Percentiles rank a stretch among this genome's conserved stretches.
phyloP scores from a whole-genome alignment of 2,888 invertebrate species.

The Molanna angustata region DNA sequence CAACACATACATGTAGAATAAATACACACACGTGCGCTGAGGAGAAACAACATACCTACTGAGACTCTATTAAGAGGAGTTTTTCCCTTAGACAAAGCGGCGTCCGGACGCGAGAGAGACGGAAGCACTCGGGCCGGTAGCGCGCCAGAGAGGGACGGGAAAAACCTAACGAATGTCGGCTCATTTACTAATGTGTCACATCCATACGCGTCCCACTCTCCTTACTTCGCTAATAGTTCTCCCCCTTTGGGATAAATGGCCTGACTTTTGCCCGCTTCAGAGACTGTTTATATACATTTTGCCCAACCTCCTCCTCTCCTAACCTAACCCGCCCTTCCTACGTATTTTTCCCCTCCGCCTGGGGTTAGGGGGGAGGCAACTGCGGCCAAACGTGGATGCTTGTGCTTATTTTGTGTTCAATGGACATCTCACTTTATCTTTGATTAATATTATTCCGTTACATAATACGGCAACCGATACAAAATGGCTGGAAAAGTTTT shows the following conservation, averaged over 20 bases:
- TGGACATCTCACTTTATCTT: conserved; percentile 16
- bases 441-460: conserved; percentile 23
- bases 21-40: conserved; percentile 7
- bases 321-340: background rate
- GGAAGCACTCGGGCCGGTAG: background rate
- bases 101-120: conserved; percentile 16
- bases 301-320: background rate
- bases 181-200: conserved; percentile 61
- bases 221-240: conserved; percentile 29
- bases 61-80: conserved; percentile 31
- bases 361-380: no score
- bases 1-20: conserved; percentile 16
- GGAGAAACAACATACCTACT: background rate
- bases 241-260: conserved; percentile 23
- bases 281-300: background rate
- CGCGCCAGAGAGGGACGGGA: conserved; percentile 15
- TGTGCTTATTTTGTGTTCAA: conserved; percentile 17
- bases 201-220: conserved; percentile 44
- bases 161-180: conserved; percentile 53
- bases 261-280: conserved; percentile 5
- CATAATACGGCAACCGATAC: conserved; percentile 4
- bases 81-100: conserved; percentile 30
- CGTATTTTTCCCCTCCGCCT: background rate
- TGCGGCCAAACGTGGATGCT: no score
- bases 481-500: no score